Conservation (phyloP, 2,888 invertebrate genomes). For the Drosophila mimetica region DNA sequence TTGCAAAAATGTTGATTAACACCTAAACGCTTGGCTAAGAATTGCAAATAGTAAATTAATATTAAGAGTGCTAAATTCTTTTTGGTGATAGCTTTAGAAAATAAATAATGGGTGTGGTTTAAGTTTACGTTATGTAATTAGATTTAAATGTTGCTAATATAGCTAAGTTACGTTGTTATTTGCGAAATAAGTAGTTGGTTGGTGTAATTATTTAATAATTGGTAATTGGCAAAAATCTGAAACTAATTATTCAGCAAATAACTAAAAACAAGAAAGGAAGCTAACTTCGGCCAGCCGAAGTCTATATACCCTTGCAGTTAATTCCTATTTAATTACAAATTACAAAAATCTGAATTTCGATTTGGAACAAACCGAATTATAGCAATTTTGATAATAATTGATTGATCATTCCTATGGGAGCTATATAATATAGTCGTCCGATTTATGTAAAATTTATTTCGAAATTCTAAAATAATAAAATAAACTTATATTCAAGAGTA, state of each 20-base stretch:
- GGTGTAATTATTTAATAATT: not conserved
- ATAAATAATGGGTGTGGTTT: not conserved
- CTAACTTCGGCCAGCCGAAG: too few species aligned
- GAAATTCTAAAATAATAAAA: too few species aligned
- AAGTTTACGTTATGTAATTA: not conserved
- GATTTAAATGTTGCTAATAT: not conserved
- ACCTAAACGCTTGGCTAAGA: slow-evolving; percentile 20
- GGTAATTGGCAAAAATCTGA: not conserved
- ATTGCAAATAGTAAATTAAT: slow-evolving; percentile 20
- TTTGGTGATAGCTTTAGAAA: slow-evolving; percentile 25
- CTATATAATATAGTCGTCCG: too few species aligned
- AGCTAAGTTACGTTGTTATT: not conserved
- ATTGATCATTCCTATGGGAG: too few species aligned
- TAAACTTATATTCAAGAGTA: too few species aligned
- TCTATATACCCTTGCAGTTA: too few species aligned
- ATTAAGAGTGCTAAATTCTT: slow-evolving; percentile 20
- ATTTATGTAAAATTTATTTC: too few species aligned
- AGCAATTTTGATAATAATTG: too few species aligned
- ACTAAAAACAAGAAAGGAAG: too few species aligned
- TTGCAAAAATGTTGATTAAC: slow-evolving; percentile 9
- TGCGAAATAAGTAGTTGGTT: not conserved
- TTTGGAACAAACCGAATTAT: too few species aligned
- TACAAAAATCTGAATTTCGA: too few species aligned
- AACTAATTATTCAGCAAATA: not conserved
- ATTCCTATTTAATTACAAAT: too few species aligned